Evolutionary conservation across 2,888 invertebrate genomes (phyloP).

Genomic region (Apodemia hepburni): DNA sequence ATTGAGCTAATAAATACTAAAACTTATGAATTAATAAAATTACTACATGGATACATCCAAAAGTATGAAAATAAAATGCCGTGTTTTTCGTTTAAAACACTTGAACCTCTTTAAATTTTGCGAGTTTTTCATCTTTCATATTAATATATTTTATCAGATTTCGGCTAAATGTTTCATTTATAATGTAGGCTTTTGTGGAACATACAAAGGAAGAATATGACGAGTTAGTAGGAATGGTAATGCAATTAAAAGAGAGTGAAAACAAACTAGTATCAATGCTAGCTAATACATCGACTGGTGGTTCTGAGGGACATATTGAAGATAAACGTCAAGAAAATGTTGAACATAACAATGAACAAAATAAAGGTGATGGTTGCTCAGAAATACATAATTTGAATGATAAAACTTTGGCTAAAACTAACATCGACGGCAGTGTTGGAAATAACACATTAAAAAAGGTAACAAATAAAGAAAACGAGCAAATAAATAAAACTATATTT

Average conservation of each 20-base stretch:
- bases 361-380: conserved; percentile 33
- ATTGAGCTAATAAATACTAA: no score
- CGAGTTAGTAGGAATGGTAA: conserved; percentile 83
- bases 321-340: conserved; percentile 36
- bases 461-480: conserved; percentile 70
- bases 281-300: conserved; percentile 52
- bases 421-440: conserved; percentile 42
- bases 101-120: background rate
- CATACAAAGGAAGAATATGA: conserved; percentile 78
- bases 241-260: conserved; percentile 86
- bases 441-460: conserved; percentile 65
- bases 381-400: conserved; percentile 38
- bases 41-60: no score
- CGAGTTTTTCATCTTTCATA: background rate
- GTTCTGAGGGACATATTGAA: conserved; percentile 55
- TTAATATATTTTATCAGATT: background rate
- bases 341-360: conserved; percentile 32
- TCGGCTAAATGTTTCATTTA: conserved; percentile 26
- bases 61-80: no score
- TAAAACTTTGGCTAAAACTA: conserved; percentile 40
- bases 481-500: conserved; percentile 61
- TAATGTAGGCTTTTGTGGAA: conserved; percentile 72
- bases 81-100: background rate
- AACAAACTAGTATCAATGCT: conserved; percentile 81
- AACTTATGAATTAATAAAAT: no score